These are phyloP conservation scores for Propithecus coquereli DNA, from an alignment of 2,113 vertebrate species.

Conservation along the genomic window DNA sequence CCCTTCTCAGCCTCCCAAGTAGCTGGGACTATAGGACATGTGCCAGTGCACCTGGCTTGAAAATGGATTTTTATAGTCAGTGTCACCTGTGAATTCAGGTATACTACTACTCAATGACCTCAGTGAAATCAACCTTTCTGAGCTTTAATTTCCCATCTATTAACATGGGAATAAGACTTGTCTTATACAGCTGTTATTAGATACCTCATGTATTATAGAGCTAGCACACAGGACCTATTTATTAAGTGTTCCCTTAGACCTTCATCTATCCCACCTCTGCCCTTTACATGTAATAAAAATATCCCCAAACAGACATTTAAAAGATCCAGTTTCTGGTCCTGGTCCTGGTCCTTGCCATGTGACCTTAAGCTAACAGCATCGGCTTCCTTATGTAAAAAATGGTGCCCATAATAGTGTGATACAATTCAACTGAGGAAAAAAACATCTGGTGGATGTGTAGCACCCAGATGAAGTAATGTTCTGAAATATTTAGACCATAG, in stretches of 20 bases:
- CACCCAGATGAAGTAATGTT: background rate
- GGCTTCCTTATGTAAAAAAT: background rate
- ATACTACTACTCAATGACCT: background rate
- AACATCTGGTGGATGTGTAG: no score
- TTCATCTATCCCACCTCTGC: background rate
- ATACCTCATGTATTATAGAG: background rate
- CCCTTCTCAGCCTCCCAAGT: background rate
- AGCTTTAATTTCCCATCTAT: background rate
- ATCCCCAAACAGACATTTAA: background rate
- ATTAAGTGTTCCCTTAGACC: background rate
- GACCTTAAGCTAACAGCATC: background rate
- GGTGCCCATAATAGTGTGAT: background rate
- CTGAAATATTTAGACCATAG: background rate
- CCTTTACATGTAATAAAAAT: background rate
- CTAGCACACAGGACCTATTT: background rate
- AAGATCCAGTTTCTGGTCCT: background rate
- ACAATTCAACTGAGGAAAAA: background rate
- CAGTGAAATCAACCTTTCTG: background rate
- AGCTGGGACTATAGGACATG: background rate
- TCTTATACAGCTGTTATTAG: background rate
- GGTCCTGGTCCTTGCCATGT: background rate
- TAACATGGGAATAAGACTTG: background rate
- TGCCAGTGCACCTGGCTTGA: background rate
- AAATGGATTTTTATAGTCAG: background rate
- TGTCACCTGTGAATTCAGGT: background rate